Base-by-base conservation (phyloP, 1,140 invertebrate species). In the Physella acuta region DNA sequence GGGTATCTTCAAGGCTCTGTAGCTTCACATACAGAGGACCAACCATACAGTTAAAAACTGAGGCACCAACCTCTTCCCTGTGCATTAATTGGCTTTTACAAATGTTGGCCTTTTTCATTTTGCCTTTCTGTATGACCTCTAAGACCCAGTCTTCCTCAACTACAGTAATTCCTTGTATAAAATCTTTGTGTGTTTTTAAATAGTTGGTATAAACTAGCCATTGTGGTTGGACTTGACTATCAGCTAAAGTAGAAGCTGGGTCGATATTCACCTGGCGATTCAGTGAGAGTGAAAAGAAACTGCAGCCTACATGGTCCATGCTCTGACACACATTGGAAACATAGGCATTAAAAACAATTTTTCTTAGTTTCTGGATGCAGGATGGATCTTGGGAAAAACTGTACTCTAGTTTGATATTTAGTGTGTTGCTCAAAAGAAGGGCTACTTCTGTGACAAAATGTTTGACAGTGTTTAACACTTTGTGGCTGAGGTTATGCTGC, bases 401-500 rank as follows among this genome's bases (percentile, higher is more conserved):
- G 56, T 72, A 59, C 26, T 70, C 65, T 0, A 80, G 63, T 11
- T 71, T 68, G 3, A 72, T 28, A 24, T 55, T 56, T 1, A 70
- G n/a, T 24, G 81, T 79, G 37, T 71, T 78, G 20, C 67, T 77
- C 30, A 83, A 63, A 17, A 73, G 34, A 20, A 52, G 49, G 4
- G 72, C 28, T 16, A 81, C 68, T 37, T 75, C 80, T 28, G 74
- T 76, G 0, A 78, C 74, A 20, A 53, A 75, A n/a, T 82, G 79
- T 44, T 70, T 64, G 44, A 75, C 70, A 11, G 64, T 64, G 58
- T 74, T 73, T 30, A 83, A 70, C n/a, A 74, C 65, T 67, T 80
- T 81, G 30, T 70, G 74, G 67, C 82, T 82, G 17, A 83, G 71
- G n/a, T 72, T 71, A 61, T 83, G 79, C 31, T 68, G 44, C 4